Conservation (phyloP, 2,113 vertebrate species). For the Hippocampus guttulatus region DNA sequence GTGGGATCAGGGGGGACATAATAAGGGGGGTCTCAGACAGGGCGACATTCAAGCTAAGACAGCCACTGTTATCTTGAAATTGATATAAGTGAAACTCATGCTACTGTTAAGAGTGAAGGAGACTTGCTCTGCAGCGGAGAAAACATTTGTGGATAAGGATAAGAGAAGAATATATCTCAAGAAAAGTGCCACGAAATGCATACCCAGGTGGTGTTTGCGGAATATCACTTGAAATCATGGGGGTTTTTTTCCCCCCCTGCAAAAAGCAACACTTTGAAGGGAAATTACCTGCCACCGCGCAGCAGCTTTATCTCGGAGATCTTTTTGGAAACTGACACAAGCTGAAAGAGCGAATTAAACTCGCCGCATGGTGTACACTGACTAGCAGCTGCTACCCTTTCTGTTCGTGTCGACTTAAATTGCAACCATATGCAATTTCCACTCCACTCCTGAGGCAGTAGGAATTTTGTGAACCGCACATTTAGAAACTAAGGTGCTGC, state of each 20-base stretch:
- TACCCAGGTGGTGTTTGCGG: neutral
- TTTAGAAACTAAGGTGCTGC: constrained; percentile 35
- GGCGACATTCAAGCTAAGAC: neutral
- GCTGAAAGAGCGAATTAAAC: constrained; percentile 16
- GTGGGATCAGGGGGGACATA: too few relatives aligned
- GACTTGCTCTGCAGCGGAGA: neutral
- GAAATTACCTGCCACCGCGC: constrained; percentile 2
- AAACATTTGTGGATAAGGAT: neutral
- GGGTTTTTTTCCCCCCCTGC: neutral
- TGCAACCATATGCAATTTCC: constrained; percentile 47
- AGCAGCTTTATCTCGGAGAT: constrained; percentile 10
- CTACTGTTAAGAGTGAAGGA: neutral
- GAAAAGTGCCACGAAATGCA: neutral
- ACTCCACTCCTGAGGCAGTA: constrained; percentile 31
- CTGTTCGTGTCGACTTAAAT: constrained; percentile 31
- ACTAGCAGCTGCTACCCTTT: constrained; percentile 34
- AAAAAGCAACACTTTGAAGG: neutral
- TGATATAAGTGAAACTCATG: neutral
- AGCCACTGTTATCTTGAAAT: neutral
- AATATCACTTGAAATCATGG: neutral
- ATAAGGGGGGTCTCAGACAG: neutral
- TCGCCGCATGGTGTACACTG: constrained; percentile 2
- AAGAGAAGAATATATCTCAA: neutral
- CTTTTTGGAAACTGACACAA: constrained; percentile 25
- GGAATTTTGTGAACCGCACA: constrained; percentile 17